Conservation (phyloP, 2,797 vertebrate genomes). For the Schizothorax lantsangensis region DNA sequence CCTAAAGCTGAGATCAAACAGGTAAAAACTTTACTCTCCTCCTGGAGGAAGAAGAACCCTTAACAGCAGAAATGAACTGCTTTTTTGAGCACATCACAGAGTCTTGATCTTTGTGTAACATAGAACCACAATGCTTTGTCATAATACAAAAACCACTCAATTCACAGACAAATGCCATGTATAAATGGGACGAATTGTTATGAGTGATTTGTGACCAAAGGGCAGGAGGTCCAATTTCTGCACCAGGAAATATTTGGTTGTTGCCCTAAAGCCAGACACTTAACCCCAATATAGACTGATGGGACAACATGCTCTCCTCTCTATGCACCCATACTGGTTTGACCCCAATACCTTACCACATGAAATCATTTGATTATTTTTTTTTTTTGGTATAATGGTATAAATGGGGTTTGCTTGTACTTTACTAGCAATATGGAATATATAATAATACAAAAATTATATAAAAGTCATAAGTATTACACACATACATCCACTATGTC, state of each 20-base stretch:
- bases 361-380: not conserved
- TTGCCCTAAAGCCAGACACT: conserved; percentile 50
- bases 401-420: not conserved
- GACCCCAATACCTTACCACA: not conserved
- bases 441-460: not conserved
- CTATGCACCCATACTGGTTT: not conserved
- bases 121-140: conserved; percentile 22
- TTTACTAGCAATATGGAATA: not conserved
- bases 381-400: not conserved
- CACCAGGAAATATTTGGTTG: conserved; percentile 32
- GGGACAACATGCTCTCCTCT: not conserved
- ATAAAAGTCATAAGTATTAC: not conserved
- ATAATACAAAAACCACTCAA: not conserved
- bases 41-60: conserved; percentile 31
- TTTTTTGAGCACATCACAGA: conserved; percentile 40
- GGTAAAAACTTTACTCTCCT: conserved; percentile 65
- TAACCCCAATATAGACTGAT: conserved; percentile 34
- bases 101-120: conserved; percentile 20
- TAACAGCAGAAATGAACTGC: conserved; percentile 33
- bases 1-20: conserved; percentile 67
- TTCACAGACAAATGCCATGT: conserved; percentile 11
- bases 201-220: conserved; percentile 35
- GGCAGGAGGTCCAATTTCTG: conserved; percentile 48
- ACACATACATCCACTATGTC: conserved; percentile 53
- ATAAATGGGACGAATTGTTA: conserved; percentile 9